Percentiles rank a stretch among this genome's conserved stretches.
Conservation (phyloP, 2,888 invertebrate genomes). For the Stenchaetothrips biformis region DNA sequence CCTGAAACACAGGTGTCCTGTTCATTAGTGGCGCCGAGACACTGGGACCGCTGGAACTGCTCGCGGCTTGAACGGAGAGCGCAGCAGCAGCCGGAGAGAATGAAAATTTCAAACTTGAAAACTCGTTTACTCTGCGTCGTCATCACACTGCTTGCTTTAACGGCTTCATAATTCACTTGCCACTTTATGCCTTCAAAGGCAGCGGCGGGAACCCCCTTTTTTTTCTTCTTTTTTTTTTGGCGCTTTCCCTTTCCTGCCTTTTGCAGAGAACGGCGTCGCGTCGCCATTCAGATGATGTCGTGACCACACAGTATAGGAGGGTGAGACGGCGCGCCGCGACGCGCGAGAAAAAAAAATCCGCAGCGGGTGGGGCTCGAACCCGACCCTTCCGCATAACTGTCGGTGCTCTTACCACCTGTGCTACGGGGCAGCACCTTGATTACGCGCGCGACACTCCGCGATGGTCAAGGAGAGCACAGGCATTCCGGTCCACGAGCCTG, state of each 20-base stretch:
- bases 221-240: background rate
- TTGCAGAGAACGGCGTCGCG: background rate
- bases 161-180: constrained; percentile 9
- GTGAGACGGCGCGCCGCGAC: background rate
- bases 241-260: background rate
- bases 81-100: background rate
- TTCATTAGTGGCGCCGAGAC: background rate
- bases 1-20: background rate
- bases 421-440: too few species aligned
- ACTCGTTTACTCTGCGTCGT: background rate
- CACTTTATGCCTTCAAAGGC: background rate
- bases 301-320: background rate
- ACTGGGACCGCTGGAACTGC: background rate
- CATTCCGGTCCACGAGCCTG: too few species aligned
- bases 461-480: too few species aligned
- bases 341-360: too few species aligned
- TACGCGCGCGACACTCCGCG: too few species aligned
- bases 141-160: background rate
- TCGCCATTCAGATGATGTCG: background rate
- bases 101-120: background rate
- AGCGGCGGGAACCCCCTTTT: background rate
- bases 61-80: background rate
- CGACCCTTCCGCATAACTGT: too few species aligned
- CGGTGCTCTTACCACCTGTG: too few species aligned
- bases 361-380: too few species aligned